These are phyloP conservation scores for Chironomus tentans DNA, from an alignment of 2,888 invertebrate genomes.

Conservation along the genomic window DNA sequence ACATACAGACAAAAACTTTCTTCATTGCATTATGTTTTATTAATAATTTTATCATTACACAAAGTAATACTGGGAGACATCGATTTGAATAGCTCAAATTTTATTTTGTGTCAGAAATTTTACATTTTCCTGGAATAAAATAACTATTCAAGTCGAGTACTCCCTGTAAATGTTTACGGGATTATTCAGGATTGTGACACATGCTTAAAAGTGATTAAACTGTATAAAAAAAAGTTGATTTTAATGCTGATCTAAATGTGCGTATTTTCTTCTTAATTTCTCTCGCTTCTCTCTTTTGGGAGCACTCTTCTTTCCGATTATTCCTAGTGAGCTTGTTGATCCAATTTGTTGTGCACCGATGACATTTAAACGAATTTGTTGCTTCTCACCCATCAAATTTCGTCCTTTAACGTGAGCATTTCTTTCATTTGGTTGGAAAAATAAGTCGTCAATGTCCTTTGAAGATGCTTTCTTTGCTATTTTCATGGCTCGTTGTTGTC, in stretches of 20 bases:
- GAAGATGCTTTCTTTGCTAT: slow-evolving; percentile 32
- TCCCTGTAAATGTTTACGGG: too few species aligned
- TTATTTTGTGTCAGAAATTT: too few species aligned
- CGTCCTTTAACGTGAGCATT: slow-evolving; percentile 41
- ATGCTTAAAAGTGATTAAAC: too few species aligned
- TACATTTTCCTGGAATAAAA: too few species aligned
- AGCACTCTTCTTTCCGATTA: slow-evolving; percentile 61
- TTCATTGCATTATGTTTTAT: slow-evolving; percentile 93
- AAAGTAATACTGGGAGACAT: too few species aligned
- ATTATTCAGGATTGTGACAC: neutral
- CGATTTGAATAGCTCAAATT: too few species aligned
- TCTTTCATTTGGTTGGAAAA: slow-evolving; percentile 45
- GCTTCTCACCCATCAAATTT: slow-evolving; percentile 17
- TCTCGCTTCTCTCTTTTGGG: slow-evolving; percentile 84
- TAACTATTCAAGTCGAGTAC: too few species aligned
- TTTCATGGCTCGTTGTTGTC: slow-evolving; percentile 47
- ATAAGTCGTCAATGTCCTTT: slow-evolving; percentile 53
- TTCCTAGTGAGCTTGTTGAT: neutral
- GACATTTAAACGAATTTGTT: slow-evolving; percentile 24
- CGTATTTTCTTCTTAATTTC: slow-evolving; percentile 78
- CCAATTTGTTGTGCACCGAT: slow-evolving; percentile 19
- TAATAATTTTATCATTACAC: slow-evolving; percentile 43
- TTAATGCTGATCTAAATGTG: slow-evolving; percentile 74
- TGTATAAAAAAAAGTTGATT: slow-evolving; percentile 9
- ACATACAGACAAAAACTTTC: slow-evolving; percentile 72